Percentiles rank a stretch among this genome's conserved stretches.
Evolutionary conservation across 2,888 invertebrate genomes (phyloP).

Genomic region (Laothoe populi): DNA sequence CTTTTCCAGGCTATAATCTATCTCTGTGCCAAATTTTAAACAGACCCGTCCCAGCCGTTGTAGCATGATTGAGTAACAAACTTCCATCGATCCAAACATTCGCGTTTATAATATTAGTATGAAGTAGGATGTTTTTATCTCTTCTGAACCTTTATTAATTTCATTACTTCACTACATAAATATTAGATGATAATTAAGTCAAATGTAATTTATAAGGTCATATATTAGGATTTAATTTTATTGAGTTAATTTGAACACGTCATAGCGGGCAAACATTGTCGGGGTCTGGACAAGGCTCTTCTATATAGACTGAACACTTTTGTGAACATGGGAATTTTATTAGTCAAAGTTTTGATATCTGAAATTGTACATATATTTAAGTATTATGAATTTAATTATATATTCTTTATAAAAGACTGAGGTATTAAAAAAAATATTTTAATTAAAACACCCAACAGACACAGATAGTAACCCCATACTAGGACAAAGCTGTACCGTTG

Average conservation of each 20-base stretch:
- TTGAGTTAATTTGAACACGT: conserved; percentile 57
- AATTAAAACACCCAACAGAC: no score
- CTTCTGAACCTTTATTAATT: not conserved
- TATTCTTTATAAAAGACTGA: not conserved
- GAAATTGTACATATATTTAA: not conserved
- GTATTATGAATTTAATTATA: not conserved
- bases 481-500: no score
- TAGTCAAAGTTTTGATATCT: no score
- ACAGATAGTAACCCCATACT: no score
- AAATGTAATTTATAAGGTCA: conserved; percentile 54
- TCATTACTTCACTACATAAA: not conserved
- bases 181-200: conserved; percentile 37
- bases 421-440: not conserved
- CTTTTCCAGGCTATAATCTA: no score
- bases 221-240: conserved; percentile 63
- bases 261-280: conserved; percentile 48
- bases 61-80: no score
- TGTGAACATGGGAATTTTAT: not conserved
- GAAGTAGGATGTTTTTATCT: no score
- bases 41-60: no score
- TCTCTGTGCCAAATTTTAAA: no score
- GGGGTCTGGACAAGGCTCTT: conserved; percentile 39
- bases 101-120: no score
- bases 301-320: conserved; percentile 39
- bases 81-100: no score